Evolutionary conservation across 2,113 vertebrate species (phyloP), one percentile per base, ranked within the genome.

Genomic region (Potamarius usumacintae): DNA sequence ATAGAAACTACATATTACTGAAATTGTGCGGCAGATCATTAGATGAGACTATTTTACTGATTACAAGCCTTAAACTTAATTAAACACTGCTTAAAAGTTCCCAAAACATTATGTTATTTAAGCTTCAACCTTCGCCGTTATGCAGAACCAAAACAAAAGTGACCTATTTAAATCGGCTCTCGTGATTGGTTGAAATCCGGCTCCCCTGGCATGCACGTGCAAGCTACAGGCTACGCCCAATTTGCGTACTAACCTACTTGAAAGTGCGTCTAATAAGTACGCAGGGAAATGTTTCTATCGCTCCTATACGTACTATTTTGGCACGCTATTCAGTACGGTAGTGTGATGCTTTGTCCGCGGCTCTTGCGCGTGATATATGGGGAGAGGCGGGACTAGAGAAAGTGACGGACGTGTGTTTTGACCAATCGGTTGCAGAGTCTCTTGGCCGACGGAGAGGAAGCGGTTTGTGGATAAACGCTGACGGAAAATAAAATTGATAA

Each of bases 391-490:
- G 15, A 22, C 79, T 48, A 65, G 2, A 1, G 11, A 3, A 7
- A 53, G 8, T 88, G 86, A 91, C 76, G n/a, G 90, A 84, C 76
- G 25, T 63, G 62, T 1, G 18, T 67, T 27, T 74, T 34, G 42
- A 53, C 91, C 89, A 91, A 90, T 91, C 89, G 76, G 22, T 4
- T 30, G 27, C 5, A 8, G 25, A 25, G 27, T 58, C 74, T 55
- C 30, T 53, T 52, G 25, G 58, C 9, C n/a, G 7, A 71, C 25
- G 67, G 84, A 85, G 89, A 86, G 88, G 88, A 91, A 91, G 84
- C 60, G 53, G 48, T n/a, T 67, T 84, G 7, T 50, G 10, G 52
- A 48, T 63, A 62, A 72, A 25, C 10, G 7, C 78, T 74, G 78
- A 62, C 48, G 60, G 18, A 14, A 82, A 81, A 67, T n/a, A 65